Evolutionary conservation across 2,888 invertebrate genomes (phyloP), one percentile per base, ranked within the genome.

Genomic region (Luperina testacea): DNA sequence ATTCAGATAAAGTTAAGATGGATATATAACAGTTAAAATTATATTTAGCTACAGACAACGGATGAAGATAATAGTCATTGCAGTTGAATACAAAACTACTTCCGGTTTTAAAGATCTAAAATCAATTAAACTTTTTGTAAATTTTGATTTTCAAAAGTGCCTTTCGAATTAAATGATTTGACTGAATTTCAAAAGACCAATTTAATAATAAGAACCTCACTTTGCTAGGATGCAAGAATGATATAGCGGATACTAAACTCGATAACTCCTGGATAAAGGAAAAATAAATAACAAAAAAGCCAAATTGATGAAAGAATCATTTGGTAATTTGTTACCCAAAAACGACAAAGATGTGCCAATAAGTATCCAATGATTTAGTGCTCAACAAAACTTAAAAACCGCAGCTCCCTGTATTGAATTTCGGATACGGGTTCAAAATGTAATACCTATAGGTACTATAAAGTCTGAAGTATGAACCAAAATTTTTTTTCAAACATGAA

Each of bases 351-450:
- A 24, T 27, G 2, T 67, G n/a, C 61, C 42, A 84, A 82, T 78
- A 72, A 59, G 61, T 27, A 78, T 64, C 32, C n/a, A 57, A 69
- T 45, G 63, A 85, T 85, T 81, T 77, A 79, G 63, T 80, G 63
- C 63, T 57, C 13, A 68, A 64, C 70, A 76, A 80, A 88, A 77
- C 73, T 80, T 38, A 20, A 73, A 80, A 82, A 84, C 89, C 85
- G 9, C 90, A 88, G 90, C 89, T 89, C 61, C 90, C 61, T 81
- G 90, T 84, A 74, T 89, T 88, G 82, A 83, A 84, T 73, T 79
- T 80, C 57, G 78, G 8, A 85, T 90, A 89, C 90, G 89, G 89
- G 89, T 48, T 24, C 38, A 67, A 78, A 79, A 69, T 76, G 69
- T 73, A 32, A 72, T 45, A 57, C 11, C 8, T 57, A 20, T 27